Base-by-base conservation (phyloP, 2,888 invertebrate species). In the Hypsopygia costalis region DNA sequence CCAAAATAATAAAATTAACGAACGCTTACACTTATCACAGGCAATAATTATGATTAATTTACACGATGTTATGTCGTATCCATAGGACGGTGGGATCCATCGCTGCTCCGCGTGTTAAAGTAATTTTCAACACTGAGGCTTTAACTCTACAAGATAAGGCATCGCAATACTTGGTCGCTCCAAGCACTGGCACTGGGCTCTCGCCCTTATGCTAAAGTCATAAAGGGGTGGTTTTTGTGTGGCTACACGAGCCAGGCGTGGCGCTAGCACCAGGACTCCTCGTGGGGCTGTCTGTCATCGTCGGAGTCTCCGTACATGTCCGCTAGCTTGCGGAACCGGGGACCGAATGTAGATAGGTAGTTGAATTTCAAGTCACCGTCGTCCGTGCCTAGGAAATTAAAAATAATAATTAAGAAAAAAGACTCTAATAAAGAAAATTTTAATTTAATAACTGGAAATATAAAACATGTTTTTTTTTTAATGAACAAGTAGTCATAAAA, bases 241-340 rank as follows among this genome's bases (percentile, higher is more conserved):
- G 81, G 85, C 85, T 86, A 85, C 62, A 86, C 86, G 60, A 83
- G 86, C 86, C 86, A 82, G 48, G 81, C 85, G 74, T 69, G 74
- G 64, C 71, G 89, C 83, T 90, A 94, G 92, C 96, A 95, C 96
- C 96, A 96, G 49, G 95, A 93, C 67, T 94, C 96, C 73, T 94
- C 94, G 58, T 92, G 93, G 39, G 93, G 94, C 46, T 93, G 93
- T 62, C 94, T 92, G 46, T 94, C 94, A 56, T 96, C 95, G 58
- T 96, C 96, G 46, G 95, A 94, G 69, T 96, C 96, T n/a, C 97
- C 97, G 68, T 97, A 97, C 96, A 97, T 97, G 66, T 97, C 97
- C 35, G 97, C 97, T 54, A 97, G 83, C 65, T 97, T 97, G 58
- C 96, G 93, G 92, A 98, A 98, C 51, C 97, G 92, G n/a, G 98